Evolutionary conservation across 2,797 vertebrate genomes (phyloP).

Genomic region (Pipistrellus pipistrellus): DNA sequence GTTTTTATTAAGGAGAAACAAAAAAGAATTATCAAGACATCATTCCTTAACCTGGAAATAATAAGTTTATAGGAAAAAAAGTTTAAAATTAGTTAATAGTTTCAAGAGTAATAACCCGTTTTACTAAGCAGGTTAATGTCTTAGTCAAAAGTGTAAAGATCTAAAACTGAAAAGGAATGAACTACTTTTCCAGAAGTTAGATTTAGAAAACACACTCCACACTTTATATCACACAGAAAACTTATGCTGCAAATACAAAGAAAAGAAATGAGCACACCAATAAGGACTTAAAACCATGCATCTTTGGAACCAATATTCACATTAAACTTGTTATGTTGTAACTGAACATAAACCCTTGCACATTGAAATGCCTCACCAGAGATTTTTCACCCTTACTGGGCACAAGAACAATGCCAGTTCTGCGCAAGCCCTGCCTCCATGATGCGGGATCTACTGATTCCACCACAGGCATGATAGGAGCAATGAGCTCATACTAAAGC

Average conservation of each 20-base stretch:
- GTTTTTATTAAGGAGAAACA: slow-evolving; percentile 74
- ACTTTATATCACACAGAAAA: slow-evolving; percentile 83
- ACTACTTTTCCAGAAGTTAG: slow-evolving; percentile 86
- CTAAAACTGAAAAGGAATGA: slow-evolving; percentile 74
- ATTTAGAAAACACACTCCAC: slow-evolving; percentile 84
- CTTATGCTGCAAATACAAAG: slow-evolving; percentile 83
- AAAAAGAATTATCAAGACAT: slow-evolving; percentile 65
- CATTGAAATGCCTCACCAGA: slow-evolving; percentile 97
- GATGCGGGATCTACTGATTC: slow-evolving; percentile 97
- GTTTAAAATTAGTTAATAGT: slow-evolving; percentile 71
- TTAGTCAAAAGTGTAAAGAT: slow-evolving; percentile 81
- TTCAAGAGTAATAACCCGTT: slow-evolving; percentile 75
- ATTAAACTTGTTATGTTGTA: slow-evolving; percentile 89
- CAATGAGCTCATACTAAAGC: slow-evolving; percentile 98
- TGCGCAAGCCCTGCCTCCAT: slow-evolving; percentile 99
- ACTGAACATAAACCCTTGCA: slow-evolving; percentile 89
- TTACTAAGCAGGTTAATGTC: slow-evolving; percentile 86
- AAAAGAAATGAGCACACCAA: slow-evolving; percentile 73
- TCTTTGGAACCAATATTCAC: slow-evolving; percentile 80
- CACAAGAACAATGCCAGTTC: slow-evolving; percentile 99
- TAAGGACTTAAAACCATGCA: slow-evolving; percentile 88
- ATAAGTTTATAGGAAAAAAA: slow-evolving; percentile 43
- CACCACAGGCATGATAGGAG: slow-evolving; percentile 94
- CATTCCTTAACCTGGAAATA: slow-evolving; percentile 59
- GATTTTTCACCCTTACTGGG: slow-evolving; percentile 95